Evolutionary conservation across 2,113 vertebrate species (phyloP).

Genomic region (Podiceps cristatus): DNA sequence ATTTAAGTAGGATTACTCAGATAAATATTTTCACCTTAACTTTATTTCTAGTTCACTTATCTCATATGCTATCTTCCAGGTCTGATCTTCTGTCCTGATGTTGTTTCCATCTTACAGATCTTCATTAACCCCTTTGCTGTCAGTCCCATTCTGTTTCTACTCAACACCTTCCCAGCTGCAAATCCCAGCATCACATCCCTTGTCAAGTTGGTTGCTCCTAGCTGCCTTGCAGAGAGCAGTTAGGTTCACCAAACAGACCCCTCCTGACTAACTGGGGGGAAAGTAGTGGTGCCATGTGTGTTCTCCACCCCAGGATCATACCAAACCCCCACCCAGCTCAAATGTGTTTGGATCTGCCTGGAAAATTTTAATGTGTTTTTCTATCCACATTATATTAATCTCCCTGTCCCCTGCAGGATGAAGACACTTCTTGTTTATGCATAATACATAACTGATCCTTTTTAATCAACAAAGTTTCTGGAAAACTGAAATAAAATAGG

Average conservation of each 20-base stretch:
- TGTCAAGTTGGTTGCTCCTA: background rate
- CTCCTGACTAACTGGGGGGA: background rate
- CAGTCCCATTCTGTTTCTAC: background rate
- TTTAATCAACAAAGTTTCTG: background rate
- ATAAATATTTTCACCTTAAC: slow-evolving; percentile 15
- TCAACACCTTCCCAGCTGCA: background rate
- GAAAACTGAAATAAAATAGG: background rate
- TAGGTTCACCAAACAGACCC: background rate
- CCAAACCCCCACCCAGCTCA: background rate
- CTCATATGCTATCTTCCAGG: background rate
- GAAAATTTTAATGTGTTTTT: background rate
- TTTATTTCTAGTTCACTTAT: slow-evolving; percentile 22
- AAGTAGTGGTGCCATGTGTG: too few relatives aligned
- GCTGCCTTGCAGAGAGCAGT: background rate
- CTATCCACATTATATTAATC: background rate
- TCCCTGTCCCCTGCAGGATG: background rate
- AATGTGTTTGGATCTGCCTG: background rate
- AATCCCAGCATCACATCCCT: background rate
- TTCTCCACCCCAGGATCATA: too few relatives aligned
- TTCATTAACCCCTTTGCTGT: background rate
- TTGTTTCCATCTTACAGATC: background rate
- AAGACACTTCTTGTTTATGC: background rate
- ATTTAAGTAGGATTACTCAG: background rate
- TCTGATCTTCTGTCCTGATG: background rate
- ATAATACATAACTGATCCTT: background rate